Percentiles rank a stretch among this genome's conserved stretches.
These are phyloP conservation scores for Heliconius cydno DNA, from an alignment of 2,888 invertebrate genomes.

Conservation along the genomic window DNA sequence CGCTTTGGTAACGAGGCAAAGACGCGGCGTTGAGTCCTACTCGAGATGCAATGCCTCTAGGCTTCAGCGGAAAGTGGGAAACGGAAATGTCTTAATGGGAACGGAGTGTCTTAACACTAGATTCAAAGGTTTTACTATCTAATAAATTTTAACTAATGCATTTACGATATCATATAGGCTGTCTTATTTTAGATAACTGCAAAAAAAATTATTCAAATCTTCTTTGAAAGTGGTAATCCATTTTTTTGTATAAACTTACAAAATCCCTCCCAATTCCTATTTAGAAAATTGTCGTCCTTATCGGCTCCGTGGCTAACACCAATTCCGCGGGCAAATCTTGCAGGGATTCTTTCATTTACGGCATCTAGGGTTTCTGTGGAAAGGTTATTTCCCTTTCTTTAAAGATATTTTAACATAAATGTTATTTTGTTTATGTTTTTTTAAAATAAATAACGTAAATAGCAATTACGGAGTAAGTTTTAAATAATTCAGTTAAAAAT, in stretches of 20 bases:
- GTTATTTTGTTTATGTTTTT: neutral
- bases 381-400: conserved; percentile 13
- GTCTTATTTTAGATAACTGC: neutral
- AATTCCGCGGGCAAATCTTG: conserved; percentile 38
- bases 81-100: no score
- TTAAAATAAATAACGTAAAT: no score
- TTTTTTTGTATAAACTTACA: conserved; percentile 74
- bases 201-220: conserved; percentile 1
- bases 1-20: no score
- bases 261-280: conserved; percentile 76
- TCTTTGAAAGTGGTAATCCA: conserved; percentile 63
- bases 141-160: neutral
- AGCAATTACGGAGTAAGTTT: no score
- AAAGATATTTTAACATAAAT: conserved; percentile 15
- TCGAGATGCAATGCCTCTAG: no score
- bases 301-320: conserved; percentile 68
- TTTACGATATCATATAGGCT: neutral
- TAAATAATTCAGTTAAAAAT: no score
- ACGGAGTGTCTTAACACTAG: no score
- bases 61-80: no score
- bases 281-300: conserved; percentile 78
- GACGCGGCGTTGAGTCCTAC: no score
- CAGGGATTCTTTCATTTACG: conserved; percentile 31
- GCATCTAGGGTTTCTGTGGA: conserved; percentile 6
- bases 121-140: neutral